These are phyloP conservation scores for Idaea biselata DNA, from an alignment of 2,888 invertebrate genomes.

Conservation along the genomic window DNA sequence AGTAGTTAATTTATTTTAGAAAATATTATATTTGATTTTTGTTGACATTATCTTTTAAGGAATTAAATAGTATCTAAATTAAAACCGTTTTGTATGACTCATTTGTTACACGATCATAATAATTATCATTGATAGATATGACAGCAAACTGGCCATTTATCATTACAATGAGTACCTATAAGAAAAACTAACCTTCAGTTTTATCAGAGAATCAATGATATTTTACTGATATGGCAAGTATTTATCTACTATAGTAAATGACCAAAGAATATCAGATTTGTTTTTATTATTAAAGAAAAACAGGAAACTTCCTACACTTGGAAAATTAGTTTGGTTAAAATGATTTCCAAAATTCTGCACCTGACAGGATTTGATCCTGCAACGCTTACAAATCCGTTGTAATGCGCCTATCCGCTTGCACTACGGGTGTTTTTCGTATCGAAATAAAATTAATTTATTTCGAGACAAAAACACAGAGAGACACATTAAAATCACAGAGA, in stretches of 20 bases:
- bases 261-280: not conserved
- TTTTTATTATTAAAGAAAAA: too few species aligned
- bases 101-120: not conserved
- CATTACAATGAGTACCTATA: not conserved
- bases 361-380: too few species aligned
- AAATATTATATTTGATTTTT: not conserved
- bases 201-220: not conserved
- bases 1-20: too few species aligned
- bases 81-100: not conserved
- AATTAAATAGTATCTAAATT: not conserved
- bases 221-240: not conserved
- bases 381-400: too few species aligned
- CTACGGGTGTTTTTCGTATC: too few species aligned
- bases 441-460: too few species aligned
- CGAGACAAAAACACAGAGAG: too few species aligned
- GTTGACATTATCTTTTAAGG: not conserved
- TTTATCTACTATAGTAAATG: not conserved
- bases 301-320: too few species aligned
- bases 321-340: too few species aligned
- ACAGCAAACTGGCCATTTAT: not conserved
- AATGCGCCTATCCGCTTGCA: too few species aligned
- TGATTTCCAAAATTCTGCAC: too few species aligned
- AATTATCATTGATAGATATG: not conserved
- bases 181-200: not conserved
- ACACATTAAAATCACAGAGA: too few species aligned